phyloP scores from a whole-genome alignment of 1,140 invertebrate genomes.

The Camponotus vicinus region DNA sequence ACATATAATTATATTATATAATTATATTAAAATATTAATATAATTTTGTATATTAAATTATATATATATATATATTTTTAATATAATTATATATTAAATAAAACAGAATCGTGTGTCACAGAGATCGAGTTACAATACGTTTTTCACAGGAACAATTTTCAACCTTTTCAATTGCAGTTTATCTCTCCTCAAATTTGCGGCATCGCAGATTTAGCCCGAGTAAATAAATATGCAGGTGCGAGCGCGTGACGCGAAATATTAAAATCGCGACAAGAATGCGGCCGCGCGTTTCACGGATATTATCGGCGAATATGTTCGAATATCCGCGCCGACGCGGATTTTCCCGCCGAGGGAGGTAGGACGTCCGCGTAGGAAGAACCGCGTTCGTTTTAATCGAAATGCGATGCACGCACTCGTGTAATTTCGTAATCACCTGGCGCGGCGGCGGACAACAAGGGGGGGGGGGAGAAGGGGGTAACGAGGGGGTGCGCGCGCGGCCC shows the following conservation, averaged over 20 bases:
- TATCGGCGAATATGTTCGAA: slow-evolving; percentile 20
- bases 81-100: no score
- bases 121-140: background rate
- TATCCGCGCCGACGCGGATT: background rate
- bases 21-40: no score
- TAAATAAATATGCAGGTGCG: background rate
- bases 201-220: slow-evolving; percentile 18
- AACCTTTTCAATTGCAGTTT: slow-evolving; percentile 12
- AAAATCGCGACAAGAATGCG: slow-evolving; percentile 18
- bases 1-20: no score
- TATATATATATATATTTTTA: no score
- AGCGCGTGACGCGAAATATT: slow-evolving; percentile 27
- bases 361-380: background rate
- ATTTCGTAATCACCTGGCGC: slow-evolving; percentile 56
- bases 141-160: slow-evolving; percentile 12
- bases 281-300: slow-evolving; percentile 2
- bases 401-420: slow-evolving; percentile 60
- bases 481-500: background rate
- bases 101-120: no score
- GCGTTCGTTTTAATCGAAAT: slow-evolving; percentile 57
- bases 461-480: background rate
- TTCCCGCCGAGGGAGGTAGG: slow-evolving; percentile 25
- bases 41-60: no score
- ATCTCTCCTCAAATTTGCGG: background rate
- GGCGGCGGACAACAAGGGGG: background rate